Base-by-base conservation (phyloP, 2,113 vertebrate genomes). In the Porphyrio hochstetteri region DNA sequence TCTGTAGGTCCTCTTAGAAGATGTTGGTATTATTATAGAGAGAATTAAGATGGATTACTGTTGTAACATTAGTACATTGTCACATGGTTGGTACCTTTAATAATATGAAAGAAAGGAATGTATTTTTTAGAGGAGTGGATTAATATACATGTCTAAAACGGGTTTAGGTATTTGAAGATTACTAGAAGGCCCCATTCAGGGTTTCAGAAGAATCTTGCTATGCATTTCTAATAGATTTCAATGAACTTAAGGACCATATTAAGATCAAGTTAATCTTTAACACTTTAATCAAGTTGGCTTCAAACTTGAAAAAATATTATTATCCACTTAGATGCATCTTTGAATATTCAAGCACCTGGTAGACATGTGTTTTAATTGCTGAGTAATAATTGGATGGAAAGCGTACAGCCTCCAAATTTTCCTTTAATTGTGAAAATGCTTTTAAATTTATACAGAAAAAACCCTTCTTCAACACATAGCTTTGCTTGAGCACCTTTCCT, bases 11-110 rank as follows among this genome's bases (percentile, higher is more conserved):
- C 5, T 61, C 9, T 29, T n/a, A 48, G 40, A 70, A 75, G 27
- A 40, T 40, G 16, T 10, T 75, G 8, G 2, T 57, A n/a, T 81
- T 33, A 46, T 53, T 74, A 25, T 9, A 25, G 10, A 65, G 48
- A 10, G 3, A 52, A 57, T 71, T 5, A 15, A n/a, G 10, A 20
- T 28, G 10, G 13, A 36, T 78, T 83, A 77, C 21, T 74, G 16
- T 20, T 77, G 24, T 6, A 7, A 13, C 3, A 42, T 53, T 53
- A 19, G 7, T 55, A 40, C 11, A 31, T 27, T n/a, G 50, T 14
- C 7, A 38, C 2, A 3, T 7, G 7, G 3, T 27, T 27, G 1
- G 3, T 52, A 35, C 7, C 2, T 42, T 78, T 42, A 52, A 24
- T 42, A 36, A 86, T 35, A 60, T 6, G 9, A 84, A 81, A 61